Conservation (phyloP, 1,140 invertebrate genomes). For the Micrasema longulum region DNA sequence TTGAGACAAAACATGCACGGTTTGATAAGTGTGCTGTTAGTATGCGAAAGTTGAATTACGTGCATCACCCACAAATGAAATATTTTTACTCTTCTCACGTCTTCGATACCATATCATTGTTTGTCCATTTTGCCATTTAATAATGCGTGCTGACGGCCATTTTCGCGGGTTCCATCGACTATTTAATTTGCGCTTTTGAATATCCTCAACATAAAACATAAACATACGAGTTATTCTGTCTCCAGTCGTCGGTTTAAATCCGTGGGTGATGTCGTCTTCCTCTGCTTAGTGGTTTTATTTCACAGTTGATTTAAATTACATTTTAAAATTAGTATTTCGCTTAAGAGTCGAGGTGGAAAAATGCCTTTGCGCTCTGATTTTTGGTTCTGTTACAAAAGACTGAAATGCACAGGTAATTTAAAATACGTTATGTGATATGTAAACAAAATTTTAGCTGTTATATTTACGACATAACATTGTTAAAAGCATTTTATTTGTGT, state of each 20-base stretch:
- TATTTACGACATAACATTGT: no score
- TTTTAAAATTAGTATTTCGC: background rate
- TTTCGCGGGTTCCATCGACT: background rate
- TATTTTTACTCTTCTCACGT: background rate
- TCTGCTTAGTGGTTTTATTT: background rate
- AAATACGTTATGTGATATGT: no score
- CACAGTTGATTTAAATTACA: background rate
- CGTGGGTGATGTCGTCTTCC: conserved; percentile 7
- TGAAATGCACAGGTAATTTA: conserved; percentile 17
- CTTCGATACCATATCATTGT: conserved; percentile 21
- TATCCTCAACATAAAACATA: background rate
- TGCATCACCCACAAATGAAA: conserved; percentile 14
- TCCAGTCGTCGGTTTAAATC: background rate
- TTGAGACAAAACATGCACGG: no score
- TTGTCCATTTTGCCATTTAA: conserved; percentile 4
- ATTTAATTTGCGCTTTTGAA: background rate
- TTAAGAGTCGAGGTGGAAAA: background rate
- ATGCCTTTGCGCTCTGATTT: background rate
- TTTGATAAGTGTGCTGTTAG: background rate
- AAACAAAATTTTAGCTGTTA: no score
- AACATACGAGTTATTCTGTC: background rate
- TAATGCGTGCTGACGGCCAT: conserved; percentile 16
- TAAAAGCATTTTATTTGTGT: no score
- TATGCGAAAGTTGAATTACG: conserved; percentile 10
- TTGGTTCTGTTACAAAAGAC: conserved; percentile 18